phyloP scores from a whole-genome alignment of 2,888 invertebrate species.

The Seira musarum region DNA sequence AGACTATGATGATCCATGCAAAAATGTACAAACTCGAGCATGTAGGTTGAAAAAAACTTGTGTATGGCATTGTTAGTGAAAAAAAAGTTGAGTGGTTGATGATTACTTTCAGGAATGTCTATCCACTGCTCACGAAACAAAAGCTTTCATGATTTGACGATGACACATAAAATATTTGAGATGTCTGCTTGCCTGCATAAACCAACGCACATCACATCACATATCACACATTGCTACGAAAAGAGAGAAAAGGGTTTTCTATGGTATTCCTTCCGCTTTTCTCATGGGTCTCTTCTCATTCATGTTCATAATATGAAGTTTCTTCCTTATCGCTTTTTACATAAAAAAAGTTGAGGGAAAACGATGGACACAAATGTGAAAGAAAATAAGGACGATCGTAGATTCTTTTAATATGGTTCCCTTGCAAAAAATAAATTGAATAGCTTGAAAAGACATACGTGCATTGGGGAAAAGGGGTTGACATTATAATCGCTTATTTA shows the following conservation, averaged over 20 bases:
- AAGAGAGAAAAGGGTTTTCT: background rate
- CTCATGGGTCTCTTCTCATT: background rate
- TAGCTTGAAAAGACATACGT: constrained; percentile 27
- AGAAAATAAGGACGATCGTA: background rate
- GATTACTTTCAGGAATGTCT: constrained; percentile 5
- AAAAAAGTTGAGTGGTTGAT: constrained; percentile 7
- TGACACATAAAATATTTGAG: constrained; percentile 18
- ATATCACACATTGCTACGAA: background rate
- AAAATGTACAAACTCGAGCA: background rate
- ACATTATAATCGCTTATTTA: constrained; percentile 52
- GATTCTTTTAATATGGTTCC: background rate
- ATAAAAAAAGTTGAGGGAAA: constrained; percentile 12
- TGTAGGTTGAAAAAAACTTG: background rate
- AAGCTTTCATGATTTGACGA: constrained; percentile 20
- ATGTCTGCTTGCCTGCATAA: constrained; percentile 9
- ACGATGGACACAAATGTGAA: background rate
- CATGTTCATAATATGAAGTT: background rate
- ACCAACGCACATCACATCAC: background rate
- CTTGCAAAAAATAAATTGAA: background rate
- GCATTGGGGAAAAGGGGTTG: constrained; percentile 35
- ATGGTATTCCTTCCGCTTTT: constrained; percentile 7
- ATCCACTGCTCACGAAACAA: constrained; percentile 1
- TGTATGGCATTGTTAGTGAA: background rate
- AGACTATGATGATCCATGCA: background rate
- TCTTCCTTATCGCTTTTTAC: constrained; percentile 3